Base-by-base conservation (phyloP, 2,888 invertebrate species). In the Melipona beecheii region DNA sequence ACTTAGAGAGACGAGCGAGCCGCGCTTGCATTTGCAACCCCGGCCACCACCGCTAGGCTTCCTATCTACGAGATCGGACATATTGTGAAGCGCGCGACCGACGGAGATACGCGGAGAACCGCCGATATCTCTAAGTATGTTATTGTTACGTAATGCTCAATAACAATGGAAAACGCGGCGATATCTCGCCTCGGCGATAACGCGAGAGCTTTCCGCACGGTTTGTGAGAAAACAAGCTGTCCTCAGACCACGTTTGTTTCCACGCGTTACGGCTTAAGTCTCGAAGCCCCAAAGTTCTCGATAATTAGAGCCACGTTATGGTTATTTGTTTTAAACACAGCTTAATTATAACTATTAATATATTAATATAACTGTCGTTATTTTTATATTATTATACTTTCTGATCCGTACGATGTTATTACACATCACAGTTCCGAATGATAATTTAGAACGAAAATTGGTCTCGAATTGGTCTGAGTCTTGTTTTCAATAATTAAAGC, bases 51-150 rank as follows among this genome's bases (percentile, higher is more conserved):
- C 21, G 15, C 24, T 31, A 3, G 31, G 31, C 31, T 31, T 50
- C 71, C 72, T 87, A 84, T 87, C 86, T 78, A 69, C 66, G 86
- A 78, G 82, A 87, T 85, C 86, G 79, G 78, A 84, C 83, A 75
- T 86, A 81, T 81, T 84, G 82, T 58, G 78, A 84, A 68, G 78
- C 78, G 71, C 66, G 49, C 36, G 36, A 21, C n/a, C 43, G n/a
- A n/a, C 36, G 24, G 1, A 36, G 24, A 74, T 52, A 78, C 66
- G 52, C 78, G 83, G 78, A 73, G 36, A 78, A 81, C 56, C 71
- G 17, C 56, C 60, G 69, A 77, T 81, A 81, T 81, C 76, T 64
- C 64, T 50, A 56, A 65, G 77, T 69, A 73, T 54, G 68, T 76
- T 81, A 74, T 83, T 83, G 74, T 83, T 83, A 65, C 70, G 74